Conservation (phyloP, 2,888 invertebrate species). For the Adelphocoris suturalis region DNA sequence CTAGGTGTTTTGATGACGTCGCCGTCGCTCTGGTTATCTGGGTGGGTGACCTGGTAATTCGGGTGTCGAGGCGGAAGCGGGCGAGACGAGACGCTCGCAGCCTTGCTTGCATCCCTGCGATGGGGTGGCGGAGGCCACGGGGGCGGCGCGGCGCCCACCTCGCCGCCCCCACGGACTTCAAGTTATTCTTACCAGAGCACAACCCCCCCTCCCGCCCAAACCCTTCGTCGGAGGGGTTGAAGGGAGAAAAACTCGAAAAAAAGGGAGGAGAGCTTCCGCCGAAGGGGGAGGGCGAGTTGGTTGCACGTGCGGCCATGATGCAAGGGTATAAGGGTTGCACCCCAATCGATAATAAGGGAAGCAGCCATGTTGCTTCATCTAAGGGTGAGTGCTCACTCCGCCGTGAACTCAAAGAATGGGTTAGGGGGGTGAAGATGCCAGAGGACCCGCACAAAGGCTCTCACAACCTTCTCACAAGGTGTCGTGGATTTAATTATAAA, state of each 20-base stretch:
- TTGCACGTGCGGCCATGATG: constrained; percentile 72
- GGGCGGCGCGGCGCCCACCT: neutral
- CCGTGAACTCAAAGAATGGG: constrained; percentile 74
- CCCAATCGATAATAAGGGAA: constrained; percentile 74
- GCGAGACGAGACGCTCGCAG: neutral
- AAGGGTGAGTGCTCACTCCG: constrained; percentile 73
- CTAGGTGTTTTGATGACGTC: neutral
- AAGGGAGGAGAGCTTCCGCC: neutral
- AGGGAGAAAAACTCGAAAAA: constrained; percentile 44
- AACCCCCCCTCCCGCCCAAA: neutral
- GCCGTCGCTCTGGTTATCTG: neutral
- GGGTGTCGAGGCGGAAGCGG: constrained; percentile 1
- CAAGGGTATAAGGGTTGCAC: constrained; percentile 72
- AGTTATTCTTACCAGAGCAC: neutral
- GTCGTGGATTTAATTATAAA: constrained; percentile 75
- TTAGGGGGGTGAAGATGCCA: constrained; percentile 55
- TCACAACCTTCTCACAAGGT: constrained; percentile 72
- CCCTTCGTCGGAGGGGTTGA: neutral
- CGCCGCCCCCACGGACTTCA: neutral
- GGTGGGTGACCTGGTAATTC: constrained; percentile 1
- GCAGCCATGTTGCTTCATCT: constrained; percentile 74
- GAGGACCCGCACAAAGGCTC: constrained; percentile 59
- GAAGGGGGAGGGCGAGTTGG: constrained; percentile 44
- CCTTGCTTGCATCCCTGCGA: neutral
- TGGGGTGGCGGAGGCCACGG: too few species aligned